Base-by-base conservation (phyloP, 1,140 invertebrate species). In the Pogonus chalceus region DNA sequence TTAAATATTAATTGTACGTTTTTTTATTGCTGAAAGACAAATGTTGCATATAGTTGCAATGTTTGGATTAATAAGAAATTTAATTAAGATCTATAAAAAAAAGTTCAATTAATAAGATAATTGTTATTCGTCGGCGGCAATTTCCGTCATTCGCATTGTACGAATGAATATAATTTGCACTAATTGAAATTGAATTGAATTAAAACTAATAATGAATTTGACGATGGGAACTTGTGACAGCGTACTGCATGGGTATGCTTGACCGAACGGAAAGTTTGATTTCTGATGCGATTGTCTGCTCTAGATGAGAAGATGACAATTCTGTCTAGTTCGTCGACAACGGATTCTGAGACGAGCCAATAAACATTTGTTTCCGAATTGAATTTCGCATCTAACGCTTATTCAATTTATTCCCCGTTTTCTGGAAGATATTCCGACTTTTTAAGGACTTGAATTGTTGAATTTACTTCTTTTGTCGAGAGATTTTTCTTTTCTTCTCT, bases 281-380 rank as follows among this genome's bases (percentile, higher is more conserved):
- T 43, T 43, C 7, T 43, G 37, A 43, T 43, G 37, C 18, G 37
- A 43, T 43, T 43, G 37, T 31, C 26, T 43, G 9, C 37, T 4
- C 37, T 18, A 12, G 9, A 9, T 43, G 4, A 43, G 37, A 43
- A 12, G 37, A 43, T 43, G 37, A 18, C 37, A 43, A 10, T 16
- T 43, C 18, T 12, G 37, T 43, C 9, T 18, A 4, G 37, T 4
- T 16, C 18, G 9, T 16, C 37, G 9, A 16, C 37, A 16, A 43
- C 37, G 37, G 9, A 43, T 18, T 43, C 37, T 4, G 9, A 43
- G 9, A 43, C 9, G 18, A 18, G 37, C 7, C 37, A 43, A 43
- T 43, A 43, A 43, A 43, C 37, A 43, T 43, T 43, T 43, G 37
- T 43, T 43, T 43, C 37, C 37, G 18, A 43, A 43, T 43, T 43